These are phyloP conservation scores for Silvanus unidentatus DNA, from an alignment of 2,888 invertebrate species.

Conservation along the genomic window DNA sequence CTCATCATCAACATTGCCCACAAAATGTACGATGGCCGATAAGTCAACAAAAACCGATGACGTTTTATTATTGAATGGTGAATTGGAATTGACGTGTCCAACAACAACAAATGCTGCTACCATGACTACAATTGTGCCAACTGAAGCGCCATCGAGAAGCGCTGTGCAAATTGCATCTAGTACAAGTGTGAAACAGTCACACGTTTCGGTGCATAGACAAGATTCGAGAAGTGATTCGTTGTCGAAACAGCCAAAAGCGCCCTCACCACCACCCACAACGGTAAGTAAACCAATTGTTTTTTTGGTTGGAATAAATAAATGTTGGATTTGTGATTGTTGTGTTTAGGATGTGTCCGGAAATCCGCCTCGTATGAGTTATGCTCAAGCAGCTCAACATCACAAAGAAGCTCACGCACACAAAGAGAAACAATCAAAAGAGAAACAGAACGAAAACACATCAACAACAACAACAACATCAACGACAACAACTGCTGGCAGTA, in stretches of 20 bases:
- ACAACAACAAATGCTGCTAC: constrained; percentile 52
- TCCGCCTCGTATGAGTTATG: constrained; percentile 55
- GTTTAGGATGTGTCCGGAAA: constrained; percentile 28
- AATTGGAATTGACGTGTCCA: constrained; percentile 35
- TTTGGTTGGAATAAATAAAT: not conserved
- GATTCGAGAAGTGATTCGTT: constrained; percentile 22
- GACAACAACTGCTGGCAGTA: constrained; percentile 13
- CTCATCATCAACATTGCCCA: too few species aligned
- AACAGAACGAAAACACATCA: constrained; percentile 20
- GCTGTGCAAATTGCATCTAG: constrained; percentile 28
- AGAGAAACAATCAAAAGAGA: constrained; percentile 34
- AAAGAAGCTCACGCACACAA: constrained; percentile 47
- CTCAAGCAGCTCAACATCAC: constrained; percentile 62
- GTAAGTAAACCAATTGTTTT: constrained; percentile 18
- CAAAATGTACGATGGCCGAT: constrained; percentile 55
- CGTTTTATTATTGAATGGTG: constrained; percentile 39
- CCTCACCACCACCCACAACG: constrained; percentile 30
- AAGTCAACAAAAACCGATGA: constrained; percentile 66
- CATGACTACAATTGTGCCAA: constrained; percentile 48
- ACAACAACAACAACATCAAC: constrained; percentile 15
- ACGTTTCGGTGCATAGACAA: constrained; percentile 20
- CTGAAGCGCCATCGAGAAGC: constrained; percentile 35
- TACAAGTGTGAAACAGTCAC: constrained; percentile 26
- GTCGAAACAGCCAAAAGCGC: constrained; percentile 14
- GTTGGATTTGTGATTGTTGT: not conserved